A percentile compares a stretch with the other conserved stretches of the same genome.
Evolutionary conservation across 2,888 invertebrate genomes (phyloP).

Genomic region (Tachina fera): DNA sequence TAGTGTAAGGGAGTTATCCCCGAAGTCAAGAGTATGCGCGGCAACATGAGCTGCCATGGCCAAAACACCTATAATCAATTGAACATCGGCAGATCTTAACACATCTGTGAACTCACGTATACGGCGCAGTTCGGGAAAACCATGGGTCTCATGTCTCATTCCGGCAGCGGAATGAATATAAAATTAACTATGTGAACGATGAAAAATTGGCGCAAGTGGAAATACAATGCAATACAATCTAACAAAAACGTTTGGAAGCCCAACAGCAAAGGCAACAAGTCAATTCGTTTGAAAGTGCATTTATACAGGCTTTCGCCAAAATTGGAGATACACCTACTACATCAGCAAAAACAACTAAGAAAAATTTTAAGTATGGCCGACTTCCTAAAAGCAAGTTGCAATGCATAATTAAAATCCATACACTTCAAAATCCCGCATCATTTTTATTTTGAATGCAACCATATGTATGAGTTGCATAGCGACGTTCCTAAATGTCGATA

Average conservation of each 20-base stretch:
- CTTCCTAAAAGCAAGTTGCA: no score
- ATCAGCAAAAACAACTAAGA: constrained; percentile 16
- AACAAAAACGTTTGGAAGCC: constrained; percentile 73
- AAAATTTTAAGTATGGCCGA: constrained; percentile 62
- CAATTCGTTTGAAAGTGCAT: constrained; percentile 74
- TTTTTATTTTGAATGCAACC: no score
- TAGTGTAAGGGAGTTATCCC: constrained; percentile 31
- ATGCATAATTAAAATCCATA: no score
- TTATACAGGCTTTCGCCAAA: constrained; percentile 71
- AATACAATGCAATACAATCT: constrained; percentile 72
- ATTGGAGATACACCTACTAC: constrained; percentile 40
- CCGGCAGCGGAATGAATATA: constrained; percentile 72
- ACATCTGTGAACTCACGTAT: constrained; percentile 74
- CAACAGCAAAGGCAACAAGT: constrained; percentile 71
- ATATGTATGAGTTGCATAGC: no score
- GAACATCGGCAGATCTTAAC: constrained; percentile 72
- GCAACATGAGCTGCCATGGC: constrained; percentile 70
- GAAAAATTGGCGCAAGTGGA: constrained; percentile 63
- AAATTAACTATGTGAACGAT: constrained; percentile 73
- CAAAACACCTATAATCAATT: constrained; percentile 61
- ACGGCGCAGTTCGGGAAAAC: constrained; percentile 71
- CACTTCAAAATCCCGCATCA: no score
- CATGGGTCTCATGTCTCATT: constrained; percentile 73
- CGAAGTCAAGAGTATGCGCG: constrained; percentile 71
- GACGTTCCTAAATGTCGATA: no score